A percentile compares a stretch with the other conserved stretches of the same genome.
phyloP scores from a whole-genome alignment of 64 coral and sea anemone genomes.

The Actinia tenebrosa region DNA sequence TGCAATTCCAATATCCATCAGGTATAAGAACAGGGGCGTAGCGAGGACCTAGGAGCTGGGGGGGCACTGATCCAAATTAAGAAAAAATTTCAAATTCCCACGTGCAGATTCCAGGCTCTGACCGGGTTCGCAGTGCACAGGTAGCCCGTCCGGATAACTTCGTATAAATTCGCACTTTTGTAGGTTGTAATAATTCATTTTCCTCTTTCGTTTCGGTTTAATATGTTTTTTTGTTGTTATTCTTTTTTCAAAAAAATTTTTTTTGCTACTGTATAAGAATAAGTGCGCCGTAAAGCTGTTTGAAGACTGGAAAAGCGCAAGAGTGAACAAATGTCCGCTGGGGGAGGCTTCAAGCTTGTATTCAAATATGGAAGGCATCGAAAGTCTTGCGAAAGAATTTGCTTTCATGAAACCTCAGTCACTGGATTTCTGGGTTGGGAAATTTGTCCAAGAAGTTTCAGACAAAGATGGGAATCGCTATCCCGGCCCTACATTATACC shows the following conservation, averaged over 20 bases:
- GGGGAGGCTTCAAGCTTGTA: background rate
- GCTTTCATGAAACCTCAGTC: background rate
- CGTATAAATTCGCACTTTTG: too few species aligned
- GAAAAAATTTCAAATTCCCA: too few species aligned
- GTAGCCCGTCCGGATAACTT: too few species aligned
- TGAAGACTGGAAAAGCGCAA: slow-evolving; percentile 14
- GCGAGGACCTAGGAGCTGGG: too few species aligned
- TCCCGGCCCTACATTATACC: slow-evolving; percentile 14
- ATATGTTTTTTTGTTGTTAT: too few species aligned
- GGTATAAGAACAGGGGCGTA: background rate
- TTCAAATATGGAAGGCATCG: background rate
- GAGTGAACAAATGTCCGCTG: background rate
- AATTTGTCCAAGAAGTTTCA: slow-evolving; percentile 5
- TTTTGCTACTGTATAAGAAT: too few species aligned
- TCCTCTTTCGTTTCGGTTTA: too few species aligned
- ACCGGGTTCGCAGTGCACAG: too few species aligned
- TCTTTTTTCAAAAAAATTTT: too few species aligned
- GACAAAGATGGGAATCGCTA: slow-evolving; percentile 27
- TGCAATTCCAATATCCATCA: background rate
- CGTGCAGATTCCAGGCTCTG: too few species aligned
- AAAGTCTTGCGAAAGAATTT: background rate
- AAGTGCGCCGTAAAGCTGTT: slow-evolving; percentile 1
- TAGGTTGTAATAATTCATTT: too few species aligned
- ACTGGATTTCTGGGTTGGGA: slow-evolving; percentile 14
- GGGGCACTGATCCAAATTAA: too few species aligned